Percentiles rank a stretch among this genome's conserved stretches.
These are phyloP conservation scores for Xiphophorus hellerii DNA, from an alignment of 2,113 vertebrate genomes.

Conservation along the genomic window DNA sequence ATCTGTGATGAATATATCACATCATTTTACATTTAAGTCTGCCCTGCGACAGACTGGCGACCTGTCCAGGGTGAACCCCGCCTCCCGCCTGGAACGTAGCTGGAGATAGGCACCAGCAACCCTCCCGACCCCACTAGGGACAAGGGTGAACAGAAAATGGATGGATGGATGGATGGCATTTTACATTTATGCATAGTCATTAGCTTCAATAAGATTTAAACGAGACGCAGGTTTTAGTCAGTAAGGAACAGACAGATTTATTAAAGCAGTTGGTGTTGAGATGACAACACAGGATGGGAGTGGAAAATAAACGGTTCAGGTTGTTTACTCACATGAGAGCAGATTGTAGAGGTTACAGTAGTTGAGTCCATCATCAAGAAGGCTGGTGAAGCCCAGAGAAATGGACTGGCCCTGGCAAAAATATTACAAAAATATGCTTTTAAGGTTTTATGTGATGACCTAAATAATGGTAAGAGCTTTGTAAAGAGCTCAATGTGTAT, in stretches of 20 bases:
- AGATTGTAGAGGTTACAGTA: slow-evolving; percentile 69
- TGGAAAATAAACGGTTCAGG: background rate
- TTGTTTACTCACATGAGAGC: slow-evolving; percentile 6
- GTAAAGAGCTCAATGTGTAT: background rate
- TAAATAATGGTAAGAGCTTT: background rate
- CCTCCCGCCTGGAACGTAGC: too few relatives aligned
- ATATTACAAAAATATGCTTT: background rate
- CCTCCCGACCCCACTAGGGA: too few relatives aligned
- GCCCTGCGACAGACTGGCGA: too few relatives aligned
- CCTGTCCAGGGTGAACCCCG: too few relatives aligned
- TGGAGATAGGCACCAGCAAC: too few relatives aligned
- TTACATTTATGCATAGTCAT: background rate
- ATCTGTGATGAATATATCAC: background rate
- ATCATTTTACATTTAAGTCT: background rate
- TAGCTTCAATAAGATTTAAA: background rate
- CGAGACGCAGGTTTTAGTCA: background rate
- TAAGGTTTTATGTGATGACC: background rate
- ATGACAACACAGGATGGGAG: too few relatives aligned
- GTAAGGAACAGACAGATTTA: too few relatives aligned
- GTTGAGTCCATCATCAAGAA: slow-evolving; percentile 67
- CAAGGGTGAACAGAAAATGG: too few relatives aligned
- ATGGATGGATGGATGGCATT: too few relatives aligned
- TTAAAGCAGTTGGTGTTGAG: too few relatives aligned
- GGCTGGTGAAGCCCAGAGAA: slow-evolving; percentile 42
- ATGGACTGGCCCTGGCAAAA: background rate